Percentiles rank a stretch among this genome's conserved stretches.
phyloP scores from a whole-genome alignment of 92 coral and sea anemone genomes.

The Pocillopora grandis region DNA sequence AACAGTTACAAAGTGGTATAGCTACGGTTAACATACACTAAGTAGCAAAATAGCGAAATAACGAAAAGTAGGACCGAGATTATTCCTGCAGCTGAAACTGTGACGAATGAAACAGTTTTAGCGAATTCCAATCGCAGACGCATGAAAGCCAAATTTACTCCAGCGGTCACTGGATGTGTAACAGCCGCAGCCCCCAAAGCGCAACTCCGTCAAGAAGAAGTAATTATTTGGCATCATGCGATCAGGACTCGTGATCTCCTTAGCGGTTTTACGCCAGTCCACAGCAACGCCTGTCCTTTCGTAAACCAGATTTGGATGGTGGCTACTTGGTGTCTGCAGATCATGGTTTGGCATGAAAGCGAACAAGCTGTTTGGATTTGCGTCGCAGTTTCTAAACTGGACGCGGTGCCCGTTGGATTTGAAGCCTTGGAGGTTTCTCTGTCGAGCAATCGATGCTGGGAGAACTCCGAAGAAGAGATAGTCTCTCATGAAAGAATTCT shows the following conservation, averaged over 20 bases:
- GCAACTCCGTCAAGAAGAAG: slow-evolving; percentile 74
- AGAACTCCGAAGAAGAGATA: slow-evolving; percentile 55
- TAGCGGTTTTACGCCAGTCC: slow-evolving; percentile 49
- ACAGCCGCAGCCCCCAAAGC: slow-evolving; percentile 76
- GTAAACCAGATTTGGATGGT: slow-evolving; percentile 30
- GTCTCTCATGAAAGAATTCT: slow-evolving; percentile 30
- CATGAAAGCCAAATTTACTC: slow-evolving; percentile 35
- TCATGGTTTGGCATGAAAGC: slow-evolving; percentile 66
- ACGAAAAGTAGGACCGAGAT: no score
- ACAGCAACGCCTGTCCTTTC: slow-evolving; percentile 54
- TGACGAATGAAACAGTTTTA: neutral
- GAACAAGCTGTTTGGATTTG: slow-evolving; percentile 58
- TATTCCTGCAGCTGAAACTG: no score
- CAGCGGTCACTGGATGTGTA: slow-evolving; percentile 80
- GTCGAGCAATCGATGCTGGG: slow-evolving; percentile 20
- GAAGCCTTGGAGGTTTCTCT: slow-evolving; percentile 44
- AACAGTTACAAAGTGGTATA: no score
- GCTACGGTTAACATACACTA: no score
- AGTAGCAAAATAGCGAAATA: no score
- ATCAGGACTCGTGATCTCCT: slow-evolving; percentile 35
- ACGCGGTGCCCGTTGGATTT: slow-evolving; percentile 35
- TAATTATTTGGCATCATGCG: slow-evolving; percentile 56
- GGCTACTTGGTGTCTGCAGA: neutral
- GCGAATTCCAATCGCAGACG: slow-evolving; percentile 39
- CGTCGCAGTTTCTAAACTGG: slow-evolving; percentile 51